Evolutionary conservation across 1,140 invertebrate species (phyloP).

Genomic region (Drosophila rhopaloa): DNA sequence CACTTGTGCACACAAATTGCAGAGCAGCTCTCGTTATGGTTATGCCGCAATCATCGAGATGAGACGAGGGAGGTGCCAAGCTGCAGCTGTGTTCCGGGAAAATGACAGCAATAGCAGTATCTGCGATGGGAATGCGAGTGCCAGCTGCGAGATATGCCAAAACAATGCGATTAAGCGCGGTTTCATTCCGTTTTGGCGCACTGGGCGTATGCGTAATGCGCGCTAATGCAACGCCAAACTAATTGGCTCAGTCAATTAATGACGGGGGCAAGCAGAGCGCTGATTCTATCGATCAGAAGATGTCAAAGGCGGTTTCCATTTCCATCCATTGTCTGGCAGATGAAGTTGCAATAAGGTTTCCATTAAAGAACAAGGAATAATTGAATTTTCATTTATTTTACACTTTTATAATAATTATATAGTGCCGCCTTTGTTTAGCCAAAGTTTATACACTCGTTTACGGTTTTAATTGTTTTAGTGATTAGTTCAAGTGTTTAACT

Average conservation of each 20-base stretch:
- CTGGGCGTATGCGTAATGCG: constrained; percentile 53
- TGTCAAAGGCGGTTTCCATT: not conserved
- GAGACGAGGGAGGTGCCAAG: constrained; percentile 12
- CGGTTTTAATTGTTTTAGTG: not conserved
- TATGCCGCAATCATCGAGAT: constrained; percentile 39
- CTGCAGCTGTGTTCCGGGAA: constrained; percentile 32
- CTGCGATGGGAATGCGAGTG: constrained; percentile 12
- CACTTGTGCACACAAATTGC: constrained; percentile 62
- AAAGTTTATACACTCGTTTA: not conserved
- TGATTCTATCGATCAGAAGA: constrained; percentile 13
- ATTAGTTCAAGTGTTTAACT: not conserved
- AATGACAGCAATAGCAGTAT: constrained; percentile 12
- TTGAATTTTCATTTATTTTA: not conserved
- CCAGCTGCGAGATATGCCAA: constrained; percentile 38
- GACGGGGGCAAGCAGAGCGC: not conserved
- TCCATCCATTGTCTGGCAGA: too few species aligned
- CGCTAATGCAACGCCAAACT: constrained; percentile 27
- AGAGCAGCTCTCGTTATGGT: constrained; percentile 24
- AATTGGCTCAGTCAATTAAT: constrained; percentile 54
- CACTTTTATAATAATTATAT: too few species aligned
- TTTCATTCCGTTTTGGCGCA: constrained; percentile 27
- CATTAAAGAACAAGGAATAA: not conserved
- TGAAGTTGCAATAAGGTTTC: not conserved
- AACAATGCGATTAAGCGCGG: constrained; percentile 50
- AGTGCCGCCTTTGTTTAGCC: too few species aligned